Percentiles rank a stretch among this genome's conserved stretches.
These are phyloP conservation scores for Ranitomeya variabilis DNA, from an alignment of 2,113 vertebrate species.

Conservation along the genomic window DNA sequence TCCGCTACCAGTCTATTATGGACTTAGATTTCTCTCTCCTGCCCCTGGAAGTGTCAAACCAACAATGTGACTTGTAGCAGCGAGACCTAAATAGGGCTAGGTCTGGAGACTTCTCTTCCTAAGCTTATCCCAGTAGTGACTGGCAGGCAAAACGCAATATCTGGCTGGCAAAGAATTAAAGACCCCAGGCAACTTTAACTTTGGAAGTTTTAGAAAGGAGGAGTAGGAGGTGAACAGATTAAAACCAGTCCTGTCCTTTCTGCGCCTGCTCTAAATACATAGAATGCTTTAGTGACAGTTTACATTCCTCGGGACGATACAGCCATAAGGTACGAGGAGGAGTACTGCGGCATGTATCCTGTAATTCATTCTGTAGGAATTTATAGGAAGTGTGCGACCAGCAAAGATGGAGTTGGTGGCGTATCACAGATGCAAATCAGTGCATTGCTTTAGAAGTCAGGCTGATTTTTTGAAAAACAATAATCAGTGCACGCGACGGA, in stretches of 20 bases:
- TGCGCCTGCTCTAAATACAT: background rate
- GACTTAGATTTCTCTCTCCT: background rate
- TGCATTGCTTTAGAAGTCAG: background rate
- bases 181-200: background rate
- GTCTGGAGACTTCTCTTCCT: background rate
- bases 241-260: background rate
- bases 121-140: background rate
- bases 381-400: background rate
- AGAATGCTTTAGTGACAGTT: background rate
- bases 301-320: slow-evolving; percentile 10
- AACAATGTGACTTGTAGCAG: background rate
- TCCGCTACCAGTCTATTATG: slow-evolving; percentile 14
- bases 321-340: background rate
- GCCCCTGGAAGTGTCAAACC: background rate
- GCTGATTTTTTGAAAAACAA: background rate
- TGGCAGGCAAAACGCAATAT: background rate
- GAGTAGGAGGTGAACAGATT: background rate
- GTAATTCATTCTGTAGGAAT: background rate
- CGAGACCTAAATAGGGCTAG: background rate
- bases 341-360: background rate
- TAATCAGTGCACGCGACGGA: too few relatives aligned
- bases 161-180: background rate
- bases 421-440: background rate
- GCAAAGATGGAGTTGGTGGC: background rate
- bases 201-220: background rate